These are phyloP conservation scores for Pristionchus pacificus DNA, from an alignment of 1,140 invertebrate genomes.

Conservation along the genomic window DNA sequence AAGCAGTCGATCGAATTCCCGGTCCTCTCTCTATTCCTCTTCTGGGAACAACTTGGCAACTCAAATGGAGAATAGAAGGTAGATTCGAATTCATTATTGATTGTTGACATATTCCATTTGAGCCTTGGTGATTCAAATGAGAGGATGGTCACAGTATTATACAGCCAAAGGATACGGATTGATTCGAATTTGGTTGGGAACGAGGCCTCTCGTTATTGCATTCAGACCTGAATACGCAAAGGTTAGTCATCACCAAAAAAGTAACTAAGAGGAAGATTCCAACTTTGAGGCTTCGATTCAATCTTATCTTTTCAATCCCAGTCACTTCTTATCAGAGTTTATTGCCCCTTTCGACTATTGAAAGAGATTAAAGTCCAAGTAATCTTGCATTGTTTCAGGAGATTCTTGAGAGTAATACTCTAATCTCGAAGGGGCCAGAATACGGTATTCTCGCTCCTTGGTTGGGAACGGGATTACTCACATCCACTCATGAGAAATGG, in stretches of 20 bases:
- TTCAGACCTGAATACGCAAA: conserved; percentile 27
- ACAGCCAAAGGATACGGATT: conserved; percentile 13
- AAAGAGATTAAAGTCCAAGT: too few relatives aligned
- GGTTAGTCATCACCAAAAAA: conserved; percentile 2
- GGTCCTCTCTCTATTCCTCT: conserved; percentile 28
- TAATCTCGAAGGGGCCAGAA: conserved; percentile 35
- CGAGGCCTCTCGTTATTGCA: conserved; percentile 28
- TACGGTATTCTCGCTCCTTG: conserved; percentile 38
- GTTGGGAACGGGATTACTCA: conserved; percentile 34
- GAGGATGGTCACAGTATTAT: conserved; percentile 25
- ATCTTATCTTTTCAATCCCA: neutral
- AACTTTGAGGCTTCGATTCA: conserved; percentile 1
- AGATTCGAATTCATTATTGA: neutral
- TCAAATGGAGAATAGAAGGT: conserved; percentile 26
- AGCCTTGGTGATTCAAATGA: conserved; percentile 25
- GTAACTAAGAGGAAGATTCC: neutral
- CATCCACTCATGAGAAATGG: conserved; percentile 59
- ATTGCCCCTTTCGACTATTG: too few relatives aligned
- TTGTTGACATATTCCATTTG: neutral
- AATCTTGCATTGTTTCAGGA: too few relatives aligned
- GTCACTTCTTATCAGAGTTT: too few relatives aligned
- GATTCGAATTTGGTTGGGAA: conserved; percentile 32
- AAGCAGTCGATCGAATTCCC: conserved; percentile 10
- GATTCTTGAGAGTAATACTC: conserved; percentile 25
- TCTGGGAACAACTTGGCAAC: conserved; percentile 28